Evolutionary conservation across 2,888 invertebrate genomes (phyloP).

Genomic region (Drosophila limbata): DNA sequence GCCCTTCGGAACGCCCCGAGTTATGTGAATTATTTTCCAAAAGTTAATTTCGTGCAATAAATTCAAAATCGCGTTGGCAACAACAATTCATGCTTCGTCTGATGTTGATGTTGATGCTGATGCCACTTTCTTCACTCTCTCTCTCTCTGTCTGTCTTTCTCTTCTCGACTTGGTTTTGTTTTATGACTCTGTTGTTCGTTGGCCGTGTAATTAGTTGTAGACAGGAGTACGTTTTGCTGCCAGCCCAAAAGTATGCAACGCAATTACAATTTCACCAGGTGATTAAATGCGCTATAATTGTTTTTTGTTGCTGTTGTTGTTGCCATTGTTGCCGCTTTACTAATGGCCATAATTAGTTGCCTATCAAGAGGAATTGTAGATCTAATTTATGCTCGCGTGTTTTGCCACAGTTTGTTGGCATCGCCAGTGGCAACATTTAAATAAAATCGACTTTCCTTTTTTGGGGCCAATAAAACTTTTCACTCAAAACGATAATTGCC

Average conservation of each 20-base stretch:
- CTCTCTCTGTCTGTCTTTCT: neutral
- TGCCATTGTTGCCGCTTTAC: slow-evolving; percentile 43
- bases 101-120: slow-evolving; percentile 28
- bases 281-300: slow-evolving; percentile 84
- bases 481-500: slow-evolving; percentile 80
- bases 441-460: slow-evolving; percentile 61
- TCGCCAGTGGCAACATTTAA: slow-evolving; percentile 71
- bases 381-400: slow-evolving; percentile 76
- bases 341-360: slow-evolving; percentile 79
- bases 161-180: slow-evolving; percentile 33
- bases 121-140: slow-evolving; percentile 2
- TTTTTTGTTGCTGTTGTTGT: slow-evolving; percentile 71
- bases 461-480: slow-evolving; percentile 74
- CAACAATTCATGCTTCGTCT: slow-evolving; percentile 51
- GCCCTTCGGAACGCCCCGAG: slow-evolving; percentile 70
- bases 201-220: slow-evolving; percentile 54
- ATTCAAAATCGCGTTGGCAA: slow-evolving; percentile 77
- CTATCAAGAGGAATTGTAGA: slow-evolving; percentile 29
- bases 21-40: slow-evolving; percentile 78
- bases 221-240: slow-evolving; percentile 22
- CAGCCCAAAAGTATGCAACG: slow-evolving; percentile 73
- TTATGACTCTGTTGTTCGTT: slow-evolving; percentile 36
- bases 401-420: slow-evolving; percentile 57
- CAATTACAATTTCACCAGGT: slow-evolving; percentile 84
- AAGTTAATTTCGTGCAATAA: slow-evolving; percentile 80